Base-by-base conservation (phyloP, 2,797 vertebrate genomes). In the Cetoscarus ocellatus region DNA sequence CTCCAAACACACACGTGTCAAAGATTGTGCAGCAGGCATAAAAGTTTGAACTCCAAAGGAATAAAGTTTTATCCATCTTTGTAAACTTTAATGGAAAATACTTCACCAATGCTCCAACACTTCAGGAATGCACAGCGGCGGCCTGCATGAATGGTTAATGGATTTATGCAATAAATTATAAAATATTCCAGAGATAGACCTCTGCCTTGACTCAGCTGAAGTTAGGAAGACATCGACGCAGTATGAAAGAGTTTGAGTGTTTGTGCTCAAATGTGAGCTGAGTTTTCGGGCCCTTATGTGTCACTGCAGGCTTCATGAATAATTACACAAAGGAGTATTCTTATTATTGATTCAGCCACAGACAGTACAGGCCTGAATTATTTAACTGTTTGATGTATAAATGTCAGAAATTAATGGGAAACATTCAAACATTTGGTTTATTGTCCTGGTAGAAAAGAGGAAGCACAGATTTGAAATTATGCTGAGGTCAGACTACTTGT, bases 91-190 rank as follows among this genome's bases (percentile, higher is more conserved):
- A 62, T 39, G 8, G 17, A 53, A 44, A 38, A 49, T 3, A 13
- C 54, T 60, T 62, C 8, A 35, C 19, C 6, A 15, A 53, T 36
- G 35, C 57, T 19, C 5, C 10, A 61, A 34, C 72, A 66, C 48
- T 18, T 48, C 3, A 43, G 34, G 15, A 59, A 38, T 3, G n/a
- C 6, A 61, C 63, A 55, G 27, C 38, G 14, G 19, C 13, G 9
- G 38, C 43, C 45, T 40, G 1, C 52, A 48, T 70, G 35, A 53
- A 54, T 54, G 50, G 35, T 62, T 70, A 51, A 73, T 69, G 39
- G 19, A 55, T 74, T 49, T 3, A 57, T 56, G 38, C 9, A 5
- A 73, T 62, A 2, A 63, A 79, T 74, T 56, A 77, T 56, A 14
- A 52, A 81, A 65, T 49, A 55, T 55, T 74, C 11, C 9, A 8